Conservation (phyloP, 2,888 invertebrate species). For the Alviniconcha strummeri region DNA sequence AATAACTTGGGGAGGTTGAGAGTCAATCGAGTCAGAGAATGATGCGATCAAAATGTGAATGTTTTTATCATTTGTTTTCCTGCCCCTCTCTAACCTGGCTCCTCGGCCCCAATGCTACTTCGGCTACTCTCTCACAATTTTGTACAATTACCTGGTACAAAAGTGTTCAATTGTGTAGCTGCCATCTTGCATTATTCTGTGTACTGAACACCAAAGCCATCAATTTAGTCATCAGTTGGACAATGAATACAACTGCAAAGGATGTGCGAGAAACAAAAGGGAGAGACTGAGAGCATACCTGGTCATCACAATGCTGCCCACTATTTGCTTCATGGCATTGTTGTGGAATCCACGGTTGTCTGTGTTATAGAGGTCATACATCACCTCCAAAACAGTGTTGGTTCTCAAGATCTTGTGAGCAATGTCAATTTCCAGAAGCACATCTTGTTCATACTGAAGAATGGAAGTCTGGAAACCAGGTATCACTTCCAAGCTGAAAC, state of each 20-base stretch:
- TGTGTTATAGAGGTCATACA: conserved; percentile 72
- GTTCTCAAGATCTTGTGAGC: conserved; percentile 90
- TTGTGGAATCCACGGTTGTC: conserved; percentile 74
- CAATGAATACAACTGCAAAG: background rate
- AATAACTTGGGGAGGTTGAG: too few relatives aligned
- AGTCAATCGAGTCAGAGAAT: too few relatives aligned
- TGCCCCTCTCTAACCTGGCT: too few relatives aligned
- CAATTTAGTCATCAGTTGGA: background rate
- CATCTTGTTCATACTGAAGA: conserved; percentile 60
- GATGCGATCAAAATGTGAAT: too few relatives aligned
- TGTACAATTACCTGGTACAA: too few relatives aligned
- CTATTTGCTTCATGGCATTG: conserved; percentile 76
- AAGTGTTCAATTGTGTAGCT: too few relatives aligned
- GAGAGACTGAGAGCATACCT: conserved; percentile 58
- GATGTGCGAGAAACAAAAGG: background rate
- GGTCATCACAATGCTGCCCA: conserved; percentile 85
- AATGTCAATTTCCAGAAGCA: conserved; percentile 79
- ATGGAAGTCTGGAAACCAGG: conserved; percentile 69
- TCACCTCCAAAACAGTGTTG: conserved; percentile 82
- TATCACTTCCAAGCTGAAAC: conserved; percentile 52
- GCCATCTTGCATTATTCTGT: too few relatives aligned
- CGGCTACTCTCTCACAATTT: too few relatives aligned
- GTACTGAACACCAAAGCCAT: too few relatives aligned
- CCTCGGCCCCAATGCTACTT: too few relatives aligned
- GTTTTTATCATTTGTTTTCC: too few relatives aligned